These are phyloP conservation scores for Fragum whitleyi DNA, from an alignment of 2,888 invertebrate genomes.

Conservation along the genomic window DNA sequence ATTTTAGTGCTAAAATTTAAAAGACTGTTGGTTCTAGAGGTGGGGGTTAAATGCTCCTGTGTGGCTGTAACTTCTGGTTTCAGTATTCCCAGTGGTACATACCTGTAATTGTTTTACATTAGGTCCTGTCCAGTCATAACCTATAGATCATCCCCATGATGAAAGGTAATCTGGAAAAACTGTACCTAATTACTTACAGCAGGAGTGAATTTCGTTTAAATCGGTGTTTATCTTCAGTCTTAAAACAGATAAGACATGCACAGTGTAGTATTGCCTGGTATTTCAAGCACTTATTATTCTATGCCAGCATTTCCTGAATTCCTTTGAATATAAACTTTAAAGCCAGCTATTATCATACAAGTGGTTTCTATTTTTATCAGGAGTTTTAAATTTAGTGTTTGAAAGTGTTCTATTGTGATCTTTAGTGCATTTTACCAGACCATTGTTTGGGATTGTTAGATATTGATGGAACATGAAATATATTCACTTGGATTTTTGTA, in stretches of 20 bases:
- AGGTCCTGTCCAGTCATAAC: too few species aligned
- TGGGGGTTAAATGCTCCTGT: too few species aligned
- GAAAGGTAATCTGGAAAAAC: constrained; percentile 13
- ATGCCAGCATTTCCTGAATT: constrained; percentile 18
- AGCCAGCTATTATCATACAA: neutral
- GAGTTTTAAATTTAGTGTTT: neutral
- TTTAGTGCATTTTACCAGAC: too few species aligned
- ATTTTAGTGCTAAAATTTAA: too few species aligned
- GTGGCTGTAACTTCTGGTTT: too few species aligned
- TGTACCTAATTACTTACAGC: constrained; percentile 25
- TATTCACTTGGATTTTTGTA: too few species aligned
- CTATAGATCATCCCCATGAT: neutral
- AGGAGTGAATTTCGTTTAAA: neutral
- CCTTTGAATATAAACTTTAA: neutral
- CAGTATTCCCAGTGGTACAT: too few species aligned
- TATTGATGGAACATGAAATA: too few species aligned
- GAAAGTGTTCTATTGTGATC: too few species aligned
- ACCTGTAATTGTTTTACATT: too few species aligned
- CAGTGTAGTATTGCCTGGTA: constrained; percentile 6
- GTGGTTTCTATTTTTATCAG: neutral
- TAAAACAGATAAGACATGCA: constrained; percentile 27
- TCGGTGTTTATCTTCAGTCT: neutral
- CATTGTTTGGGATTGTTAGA: too few species aligned
- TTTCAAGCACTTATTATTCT: constrained; percentile 12
- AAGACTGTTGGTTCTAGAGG: too few species aligned